Evolutionary conservation across 2,113 vertebrate genomes (phyloP).

Genomic region (Vulpes vulpes): DNA sequence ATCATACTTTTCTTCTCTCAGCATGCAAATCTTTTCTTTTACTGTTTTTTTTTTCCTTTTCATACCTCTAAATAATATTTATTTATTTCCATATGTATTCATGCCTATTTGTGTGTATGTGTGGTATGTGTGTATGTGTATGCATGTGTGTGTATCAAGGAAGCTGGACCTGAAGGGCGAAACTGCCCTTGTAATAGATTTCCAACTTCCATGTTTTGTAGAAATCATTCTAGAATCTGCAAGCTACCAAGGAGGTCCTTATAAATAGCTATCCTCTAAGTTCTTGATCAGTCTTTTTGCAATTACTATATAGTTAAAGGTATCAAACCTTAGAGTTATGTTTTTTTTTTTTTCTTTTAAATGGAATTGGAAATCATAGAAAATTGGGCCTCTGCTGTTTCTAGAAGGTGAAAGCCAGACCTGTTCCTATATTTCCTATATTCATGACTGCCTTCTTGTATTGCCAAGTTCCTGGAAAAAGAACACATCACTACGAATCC

Average conservation of each 20-base stretch:
- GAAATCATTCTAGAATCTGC: not conserved
- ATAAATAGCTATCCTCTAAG: not conserved
- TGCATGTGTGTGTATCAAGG: not conserved
- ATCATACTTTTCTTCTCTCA: not conserved
- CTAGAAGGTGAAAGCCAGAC: not conserved
- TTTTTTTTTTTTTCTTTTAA: not conserved
- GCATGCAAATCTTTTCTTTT: not conserved
- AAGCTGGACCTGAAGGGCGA: not conserved
- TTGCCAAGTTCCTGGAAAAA: not conserved
- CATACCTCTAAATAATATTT: not conserved
- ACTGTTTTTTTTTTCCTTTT: not conserved
- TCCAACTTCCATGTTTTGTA: not conserved
- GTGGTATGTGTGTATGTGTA: not conserved
- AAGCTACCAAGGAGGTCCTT: not conserved
- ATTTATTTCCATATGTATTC: not conserved
- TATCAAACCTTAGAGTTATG: not conserved
- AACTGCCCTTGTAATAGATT: not conserved
- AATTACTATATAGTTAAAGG: not conserved
- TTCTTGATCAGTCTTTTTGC: not conserved
- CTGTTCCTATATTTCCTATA: not conserved
- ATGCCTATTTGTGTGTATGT: not conserved
- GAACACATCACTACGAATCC: not conserved
- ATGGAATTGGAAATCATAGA: not conserved
- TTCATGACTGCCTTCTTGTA: not conserved
- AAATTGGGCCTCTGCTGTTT: not conserved